Evolutionary conservation across 2,797 vertebrate genomes (phyloP).

Genomic region (Florisuga fusca): DNA sequence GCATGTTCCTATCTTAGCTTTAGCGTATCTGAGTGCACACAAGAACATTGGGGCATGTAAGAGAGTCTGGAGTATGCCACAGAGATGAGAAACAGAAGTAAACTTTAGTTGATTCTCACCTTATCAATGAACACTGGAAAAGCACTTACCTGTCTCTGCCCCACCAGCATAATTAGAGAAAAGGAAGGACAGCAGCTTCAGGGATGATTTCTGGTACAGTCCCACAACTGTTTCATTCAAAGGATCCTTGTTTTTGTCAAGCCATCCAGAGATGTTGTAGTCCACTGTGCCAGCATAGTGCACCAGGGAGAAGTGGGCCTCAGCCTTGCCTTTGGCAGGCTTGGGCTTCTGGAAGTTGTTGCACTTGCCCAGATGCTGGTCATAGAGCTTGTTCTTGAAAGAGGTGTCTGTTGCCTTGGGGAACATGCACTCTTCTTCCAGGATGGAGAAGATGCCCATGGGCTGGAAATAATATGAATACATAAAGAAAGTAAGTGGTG

Average conservation of each 20-base stretch:
- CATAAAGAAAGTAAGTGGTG: background rate
- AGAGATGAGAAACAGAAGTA: background rate
- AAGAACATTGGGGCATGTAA: background rate
- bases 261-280: conserved; percentile 89
- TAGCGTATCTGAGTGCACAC: background rate
- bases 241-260: conserved; percentile 89
- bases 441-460: conserved; percentile 84
- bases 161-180: conserved; percentile 71
- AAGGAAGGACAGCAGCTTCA: conserved; percentile 84
- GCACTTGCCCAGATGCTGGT: conserved; percentile 86
- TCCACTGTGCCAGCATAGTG: conserved; percentile 91
- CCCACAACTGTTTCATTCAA: conserved; percentile 87
- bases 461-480: conserved; percentile 51
- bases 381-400: conserved; percentile 80
- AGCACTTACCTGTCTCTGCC: conserved; percentile 69
- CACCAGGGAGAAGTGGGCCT: conserved; percentile 86
- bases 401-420: conserved; percentile 84
- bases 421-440: conserved; percentile 87
- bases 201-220: conserved; percentile 85
- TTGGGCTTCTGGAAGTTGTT: conserved; percentile 85
- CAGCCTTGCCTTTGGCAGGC: conserved; percentile 83
- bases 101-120: background rate
- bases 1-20: background rate
- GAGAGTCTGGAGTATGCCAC: background rate
- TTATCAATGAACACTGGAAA: background rate